Conservation (phyloP, 2,888 invertebrate species). For the Thera britannica region DNA sequence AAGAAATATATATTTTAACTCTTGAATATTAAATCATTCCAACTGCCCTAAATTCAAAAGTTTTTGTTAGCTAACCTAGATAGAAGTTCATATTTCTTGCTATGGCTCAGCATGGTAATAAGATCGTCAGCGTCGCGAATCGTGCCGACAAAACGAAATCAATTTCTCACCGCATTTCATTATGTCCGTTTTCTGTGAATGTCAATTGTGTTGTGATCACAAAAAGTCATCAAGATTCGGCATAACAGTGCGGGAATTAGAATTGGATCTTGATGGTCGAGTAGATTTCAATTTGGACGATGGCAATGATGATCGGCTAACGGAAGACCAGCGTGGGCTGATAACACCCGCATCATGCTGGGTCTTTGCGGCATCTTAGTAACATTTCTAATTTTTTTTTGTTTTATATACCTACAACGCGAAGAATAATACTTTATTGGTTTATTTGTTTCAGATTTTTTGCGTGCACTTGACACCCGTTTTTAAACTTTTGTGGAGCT, state of each 20-base stretch:
- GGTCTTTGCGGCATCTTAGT: background rate
- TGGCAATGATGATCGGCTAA: background rate
- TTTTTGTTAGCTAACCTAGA: background rate
- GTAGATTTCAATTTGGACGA: background rate
- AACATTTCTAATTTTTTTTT: background rate
- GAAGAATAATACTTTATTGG: no score
- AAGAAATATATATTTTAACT: background rate
- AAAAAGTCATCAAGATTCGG: conserved; percentile 57
- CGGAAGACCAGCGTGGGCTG: background rate
- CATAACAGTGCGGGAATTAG: conserved; percentile 53
- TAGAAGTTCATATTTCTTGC: conserved; percentile 22
- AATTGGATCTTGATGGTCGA: conserved; percentile 16
- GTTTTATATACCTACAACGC: no score
- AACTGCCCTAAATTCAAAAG: background rate
- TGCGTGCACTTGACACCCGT: no score
- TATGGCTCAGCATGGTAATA: conserved; percentile 41
- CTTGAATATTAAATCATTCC: no score
- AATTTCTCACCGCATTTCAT: conserved; percentile 64
- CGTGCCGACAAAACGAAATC: conserved; percentile 56
- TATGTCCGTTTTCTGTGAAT: conserved; percentile 58
- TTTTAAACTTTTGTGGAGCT: no score
- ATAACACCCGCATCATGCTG: background rate
- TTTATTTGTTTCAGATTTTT: no score
- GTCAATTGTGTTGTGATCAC: conserved; percentile 61
- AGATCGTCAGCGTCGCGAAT: conserved; percentile 54